These are phyloP conservation scores for Ictalurus furcatus DNA, from an alignment of 2,113 vertebrate genomes.

Conservation along the genomic window DNA sequence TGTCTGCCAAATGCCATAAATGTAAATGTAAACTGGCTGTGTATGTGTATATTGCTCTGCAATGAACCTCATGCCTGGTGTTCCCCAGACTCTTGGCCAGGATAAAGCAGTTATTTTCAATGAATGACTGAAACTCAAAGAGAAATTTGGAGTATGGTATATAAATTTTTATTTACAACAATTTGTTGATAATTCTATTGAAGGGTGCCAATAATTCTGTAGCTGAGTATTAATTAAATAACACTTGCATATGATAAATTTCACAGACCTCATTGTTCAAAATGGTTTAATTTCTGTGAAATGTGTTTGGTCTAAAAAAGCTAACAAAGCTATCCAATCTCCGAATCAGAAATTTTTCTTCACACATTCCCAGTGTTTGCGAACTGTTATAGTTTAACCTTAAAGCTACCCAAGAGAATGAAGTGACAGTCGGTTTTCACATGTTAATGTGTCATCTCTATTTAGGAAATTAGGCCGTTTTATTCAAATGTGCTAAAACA, in stretches of 20 bases:
- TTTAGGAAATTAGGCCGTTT: conserved; percentile 68
- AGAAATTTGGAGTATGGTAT: neutral
- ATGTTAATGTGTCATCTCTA: conserved; percentile 67
- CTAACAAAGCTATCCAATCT: conserved; percentile 20
- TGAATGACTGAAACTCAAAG: neutral
- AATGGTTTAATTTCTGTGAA: neutral
- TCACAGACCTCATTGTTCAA: neutral
- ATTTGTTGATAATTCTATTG: neutral
- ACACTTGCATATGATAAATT: neutral
- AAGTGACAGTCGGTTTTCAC: conserved; percentile 32
- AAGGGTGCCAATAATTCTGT: neutral
- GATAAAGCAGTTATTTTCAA: neutral
- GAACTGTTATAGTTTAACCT: conserved; percentile 16
- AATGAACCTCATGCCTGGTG: neutral
- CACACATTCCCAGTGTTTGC: conserved; percentile 31
- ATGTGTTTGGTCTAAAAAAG: conserved; percentile 21
- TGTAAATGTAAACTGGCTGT: neutral
- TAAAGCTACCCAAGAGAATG: conserved; percentile 50
- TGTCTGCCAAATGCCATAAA: too few species aligned
- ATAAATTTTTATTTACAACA: neutral
- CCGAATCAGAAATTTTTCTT: conserved; percentile 29
- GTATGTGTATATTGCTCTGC: neutral
- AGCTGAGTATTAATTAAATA: neutral
- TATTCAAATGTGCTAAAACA: conserved; percentile 63
- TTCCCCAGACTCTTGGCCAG: neutral